Evolutionary conservation across 2,113 vertebrate species (phyloP).

Genomic region (Phylloscopus trochiloides): DNA sequence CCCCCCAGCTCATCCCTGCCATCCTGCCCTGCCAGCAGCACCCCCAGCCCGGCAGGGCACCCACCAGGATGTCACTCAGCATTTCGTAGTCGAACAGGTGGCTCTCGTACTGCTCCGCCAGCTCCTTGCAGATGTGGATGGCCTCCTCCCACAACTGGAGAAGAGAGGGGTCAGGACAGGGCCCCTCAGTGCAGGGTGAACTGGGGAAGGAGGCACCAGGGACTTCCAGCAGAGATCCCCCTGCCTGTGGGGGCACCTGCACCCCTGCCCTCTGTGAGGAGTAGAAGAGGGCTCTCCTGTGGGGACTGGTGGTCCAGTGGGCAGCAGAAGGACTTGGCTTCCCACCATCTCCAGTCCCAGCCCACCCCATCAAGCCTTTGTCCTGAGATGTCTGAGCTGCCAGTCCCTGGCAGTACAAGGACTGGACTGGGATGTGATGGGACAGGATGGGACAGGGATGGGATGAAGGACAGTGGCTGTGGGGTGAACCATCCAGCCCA

Average conservation of each 20-base stretch:
- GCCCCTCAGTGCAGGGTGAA: rapidly evolving
- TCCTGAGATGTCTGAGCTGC: too few relatives aligned
- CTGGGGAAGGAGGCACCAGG: too few relatives aligned
- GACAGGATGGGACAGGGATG: neutral
- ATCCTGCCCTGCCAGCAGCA: neutral
- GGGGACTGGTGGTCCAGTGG: neutral
- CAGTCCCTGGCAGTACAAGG: rapidly evolving
- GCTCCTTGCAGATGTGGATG: slow-evolving; percentile 68
- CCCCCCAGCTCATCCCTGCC: rapidly evolving
- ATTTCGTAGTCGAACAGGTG: slow-evolving; percentile 57
- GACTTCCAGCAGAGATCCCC: neutral
- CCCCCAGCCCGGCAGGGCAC: rapidly evolving
- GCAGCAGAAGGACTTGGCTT: neutral
- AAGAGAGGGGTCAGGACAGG: neutral
- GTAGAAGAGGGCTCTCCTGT: neutral
- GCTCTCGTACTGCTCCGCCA: slow-evolving; percentile 61
- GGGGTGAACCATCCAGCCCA: neutral
- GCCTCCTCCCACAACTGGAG: slow-evolving; percentile 71
- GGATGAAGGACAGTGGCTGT: neutral
- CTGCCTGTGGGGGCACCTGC: neutral
- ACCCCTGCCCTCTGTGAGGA: neutral
- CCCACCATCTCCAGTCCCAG: neutral
- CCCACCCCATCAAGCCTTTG: neutral
- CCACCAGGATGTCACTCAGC: slow-evolving; percentile 66
- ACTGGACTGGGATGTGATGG: neutral